These are phyloP conservation scores for Sebastolobus altivelis DNA, from an alignment of 2,797 vertebrate species.

Conservation along the genomic window DNA sequence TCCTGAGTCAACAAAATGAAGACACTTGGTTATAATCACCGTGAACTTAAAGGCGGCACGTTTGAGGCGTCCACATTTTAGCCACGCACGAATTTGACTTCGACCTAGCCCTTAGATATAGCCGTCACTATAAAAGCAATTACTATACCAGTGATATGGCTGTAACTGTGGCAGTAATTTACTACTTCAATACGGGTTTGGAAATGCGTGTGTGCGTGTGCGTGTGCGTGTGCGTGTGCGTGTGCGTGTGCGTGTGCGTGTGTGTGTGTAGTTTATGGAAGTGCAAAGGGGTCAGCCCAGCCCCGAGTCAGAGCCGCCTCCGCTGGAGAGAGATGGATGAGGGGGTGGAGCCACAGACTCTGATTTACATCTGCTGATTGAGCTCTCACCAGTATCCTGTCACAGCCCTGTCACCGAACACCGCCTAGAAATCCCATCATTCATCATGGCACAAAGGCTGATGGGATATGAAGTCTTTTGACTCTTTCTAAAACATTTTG, in stretches of 20 bases:
- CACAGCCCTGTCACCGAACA: slow-evolving; percentile 53
- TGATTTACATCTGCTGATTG: slow-evolving; percentile 81
- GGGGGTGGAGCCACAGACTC: slow-evolving; percentile 63
- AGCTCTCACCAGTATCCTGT: slow-evolving; percentile 67
- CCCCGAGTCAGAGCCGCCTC: slow-evolving; percentile 81
- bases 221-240: slow-evolving; percentile 8
- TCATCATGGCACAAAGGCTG: slow-evolving; percentile 43
- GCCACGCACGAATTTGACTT: slow-evolving; percentile 3
- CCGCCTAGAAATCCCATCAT: slow-evolving; percentile 57
- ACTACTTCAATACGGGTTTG: slow-evolving; percentile 42
- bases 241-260: slow-evolving; percentile 18
- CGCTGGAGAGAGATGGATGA: slow-evolving; percentile 73
- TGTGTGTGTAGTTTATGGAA: slow-evolving; percentile 54
- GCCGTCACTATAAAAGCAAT: slow-evolving; percentile 50
- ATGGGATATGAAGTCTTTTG: slow-evolving; percentile 60
- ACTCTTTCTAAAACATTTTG: slow-evolving; percentile 4
- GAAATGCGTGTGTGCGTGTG: slow-evolving; percentile 25
- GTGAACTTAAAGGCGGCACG: not conserved
- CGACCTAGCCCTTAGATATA: slow-evolving; percentile 35
- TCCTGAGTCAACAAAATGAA: not conserved
- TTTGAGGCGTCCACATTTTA: slow-evolving; percentile 14
- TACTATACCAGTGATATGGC: slow-evolving; percentile 41
- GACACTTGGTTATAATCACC: slow-evolving; percentile 6
- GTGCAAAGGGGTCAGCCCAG: slow-evolving; percentile 90
- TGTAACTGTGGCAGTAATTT: slow-evolving; percentile 48